Percentiles rank a stretch among this genome's conserved stretches.
phyloP scores from a whole-genome alignment of 1,140 invertebrate genomes.

The Polyergus mexicanus region DNA sequence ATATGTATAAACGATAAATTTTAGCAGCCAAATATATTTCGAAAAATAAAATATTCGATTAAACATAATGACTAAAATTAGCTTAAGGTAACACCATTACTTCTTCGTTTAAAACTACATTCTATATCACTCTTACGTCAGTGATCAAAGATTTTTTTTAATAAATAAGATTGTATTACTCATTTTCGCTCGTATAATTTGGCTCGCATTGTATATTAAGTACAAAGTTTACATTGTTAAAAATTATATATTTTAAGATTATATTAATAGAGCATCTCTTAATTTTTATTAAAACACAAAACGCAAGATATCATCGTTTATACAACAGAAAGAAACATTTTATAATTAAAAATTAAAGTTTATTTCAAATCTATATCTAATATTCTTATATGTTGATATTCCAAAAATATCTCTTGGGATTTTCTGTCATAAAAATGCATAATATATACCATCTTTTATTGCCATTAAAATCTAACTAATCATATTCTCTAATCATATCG shows the following conservation, averaged over 20 bases:
- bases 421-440: not conserved
- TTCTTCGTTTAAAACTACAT: constrained; percentile 27
- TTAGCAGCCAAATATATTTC: not conserved
- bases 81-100: not conserved
- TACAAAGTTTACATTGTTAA: not conserved
- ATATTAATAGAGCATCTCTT: not conserved
- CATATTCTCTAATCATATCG: not conserved
- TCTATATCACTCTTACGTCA: constrained; percentile 19
- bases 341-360: not conserved
- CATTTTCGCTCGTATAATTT: constrained; percentile 20
- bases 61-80: not conserved
- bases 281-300: not conserved
- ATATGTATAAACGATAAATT: not conserved
- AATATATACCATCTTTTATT: not conserved
- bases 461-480: not conserved
- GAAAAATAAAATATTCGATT: not conserved
- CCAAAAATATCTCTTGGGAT: not conserved
- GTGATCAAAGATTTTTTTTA: constrained; percentile 32
- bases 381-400: not conserved
- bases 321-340: not conserved
- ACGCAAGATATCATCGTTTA: not conserved
- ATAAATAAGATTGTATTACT: constrained; percentile 38
- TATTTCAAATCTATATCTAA: not conserved
- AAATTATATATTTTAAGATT: not conserved
- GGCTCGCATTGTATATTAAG: not conserved